Percentiles rank a stretch among this genome's conserved stretches.
Conservation (phyloP, 2,113 vertebrate genomes). For the Trachemys scripta region DNA sequence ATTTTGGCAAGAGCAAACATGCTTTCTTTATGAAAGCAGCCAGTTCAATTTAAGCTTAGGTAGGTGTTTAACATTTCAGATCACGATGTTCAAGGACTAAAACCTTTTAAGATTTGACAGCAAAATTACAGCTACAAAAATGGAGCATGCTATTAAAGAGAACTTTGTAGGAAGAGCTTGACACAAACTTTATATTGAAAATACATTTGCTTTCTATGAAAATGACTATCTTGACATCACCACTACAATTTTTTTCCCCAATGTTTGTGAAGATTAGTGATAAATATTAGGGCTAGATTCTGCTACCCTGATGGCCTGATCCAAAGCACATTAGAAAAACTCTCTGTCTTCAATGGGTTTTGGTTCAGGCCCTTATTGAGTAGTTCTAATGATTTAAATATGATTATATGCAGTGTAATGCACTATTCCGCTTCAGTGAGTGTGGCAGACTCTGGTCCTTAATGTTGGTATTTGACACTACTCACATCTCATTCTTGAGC, state of each 20-base stretch:
- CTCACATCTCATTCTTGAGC: not conserved
- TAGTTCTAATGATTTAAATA: not conserved
- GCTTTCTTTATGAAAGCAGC: not conserved
- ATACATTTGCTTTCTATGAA: not conserved
- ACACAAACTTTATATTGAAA: not conserved
- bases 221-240: not conserved
- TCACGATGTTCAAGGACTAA: not conserved
- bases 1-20: not conserved
- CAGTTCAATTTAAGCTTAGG: not conserved
- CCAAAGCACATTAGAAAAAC: not conserved
- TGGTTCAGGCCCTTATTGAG: not conserved
- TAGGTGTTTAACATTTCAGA: not conserved
- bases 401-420: not conserved
- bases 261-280: not conserved
- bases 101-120: not conserved
- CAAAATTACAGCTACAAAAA: conserved; percentile 20
- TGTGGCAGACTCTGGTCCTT: not conserved
- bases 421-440: not conserved
- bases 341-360: not conserved
- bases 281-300: not conserved
- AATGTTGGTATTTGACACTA: not conserved
- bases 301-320: not conserved
- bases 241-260: not conserved
- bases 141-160: not conserved
- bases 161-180: not conserved